Evolutionary conservation across 2,888 invertebrate species (phyloP), one percentile per base, ranked within the genome.

Genomic region (Aphelenchoides bicaudatus): DNA sequence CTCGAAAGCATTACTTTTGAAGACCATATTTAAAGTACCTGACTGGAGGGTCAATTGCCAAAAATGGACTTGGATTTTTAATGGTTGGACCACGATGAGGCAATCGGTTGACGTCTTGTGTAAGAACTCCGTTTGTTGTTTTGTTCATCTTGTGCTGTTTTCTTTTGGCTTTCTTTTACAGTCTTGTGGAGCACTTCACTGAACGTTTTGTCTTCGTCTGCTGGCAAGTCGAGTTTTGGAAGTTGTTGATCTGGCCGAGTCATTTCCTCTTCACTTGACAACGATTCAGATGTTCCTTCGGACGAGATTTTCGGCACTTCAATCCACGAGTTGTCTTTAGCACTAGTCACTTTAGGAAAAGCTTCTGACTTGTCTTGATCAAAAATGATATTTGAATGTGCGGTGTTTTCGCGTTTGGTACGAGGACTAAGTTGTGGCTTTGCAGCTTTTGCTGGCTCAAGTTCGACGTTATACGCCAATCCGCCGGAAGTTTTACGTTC

Each of bases 401-500:
- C n/a, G n/a, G n/a, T n/a, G 8, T 8, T 21, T 19, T 43, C 43
- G 10, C 43, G 43, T n/a, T 43, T 43, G 10, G 43, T 19, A 10
- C 43, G 43, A 8, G 43, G 43, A n/a, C 43, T 43, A 10, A 43
- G 43, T 21, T 51, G 16, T 8, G 52, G 52, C 3, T 51, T 51
- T 10, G 3, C 19, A 8, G 34, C 19, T 30, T 52, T 51, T 10
- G 52, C 52, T 16, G 52, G 52, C 28, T 27, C 38, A 21, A 51
- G 39, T n/a, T 51, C 37, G 25, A 51, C 16, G 39, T 51, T 51
- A 23, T 51, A 51, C 23, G 43, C 23, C 13, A 43, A 10, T n/a
- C 43, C 43, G 10, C 43, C 43, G 13, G 2, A 3, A n/a, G 2
- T 43, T 16, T 43, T n/a, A n/a, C n/a, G n/a, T n/a, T 43, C 43